A percentile compares a stretch with the other conserved stretches of the same genome.
Evolutionary conservation across 2,888 invertebrate species (phyloP).

Genomic region (Cantharis nigra): DNA sequence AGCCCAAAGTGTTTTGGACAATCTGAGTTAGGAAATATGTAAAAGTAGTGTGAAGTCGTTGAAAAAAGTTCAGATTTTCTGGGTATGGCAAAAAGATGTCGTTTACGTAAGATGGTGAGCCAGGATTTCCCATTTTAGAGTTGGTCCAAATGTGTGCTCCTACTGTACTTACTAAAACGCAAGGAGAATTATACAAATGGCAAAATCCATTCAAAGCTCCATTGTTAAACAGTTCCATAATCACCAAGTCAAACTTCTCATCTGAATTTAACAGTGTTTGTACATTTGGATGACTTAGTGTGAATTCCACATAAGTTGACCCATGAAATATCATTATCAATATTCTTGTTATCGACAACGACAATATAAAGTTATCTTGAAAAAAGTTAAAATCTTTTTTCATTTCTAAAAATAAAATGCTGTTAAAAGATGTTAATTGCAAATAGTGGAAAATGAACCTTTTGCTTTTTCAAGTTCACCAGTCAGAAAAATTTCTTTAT

Average conservation of each 20-base stretch:
- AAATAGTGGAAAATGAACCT: not conserved
- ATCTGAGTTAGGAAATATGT: slow-evolving; percentile 29
- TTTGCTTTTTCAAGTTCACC: not conserved
- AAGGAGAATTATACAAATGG: slow-evolving; percentile 45
- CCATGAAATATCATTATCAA: not conserved
- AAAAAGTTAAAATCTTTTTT: not conserved
- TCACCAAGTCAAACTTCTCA: slow-evolving; percentile 40
- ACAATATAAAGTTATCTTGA: not conserved
- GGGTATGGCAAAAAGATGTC: slow-evolving; percentile 53
- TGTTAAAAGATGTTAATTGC: not conserved
- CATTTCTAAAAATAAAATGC: not conserved
- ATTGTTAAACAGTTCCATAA: slow-evolving; percentile 56
- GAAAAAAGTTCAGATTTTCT: slow-evolving; percentile 58
- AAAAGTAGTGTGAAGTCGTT: slow-evolving; percentile 60
- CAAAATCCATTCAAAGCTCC: slow-evolving; percentile 54
- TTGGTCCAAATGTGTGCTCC: slow-evolving; percentile 54
- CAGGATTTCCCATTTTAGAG: slow-evolving; percentile 56
- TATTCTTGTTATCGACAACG: not conserved
- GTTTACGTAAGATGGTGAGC: slow-evolving; percentile 57
- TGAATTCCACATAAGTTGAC: not conserved
- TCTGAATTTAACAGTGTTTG: not conserved
- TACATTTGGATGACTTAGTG: not conserved
- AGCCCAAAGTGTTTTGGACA: slow-evolving; percentile 25
- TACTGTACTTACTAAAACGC: slow-evolving; percentile 50
- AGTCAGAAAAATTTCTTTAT: slow-evolving; percentile 24